Evolutionary conservation across 2,888 invertebrate species (phyloP), one percentile per base, ranked within the genome.

Genomic region (Fragum fragum): DNA sequence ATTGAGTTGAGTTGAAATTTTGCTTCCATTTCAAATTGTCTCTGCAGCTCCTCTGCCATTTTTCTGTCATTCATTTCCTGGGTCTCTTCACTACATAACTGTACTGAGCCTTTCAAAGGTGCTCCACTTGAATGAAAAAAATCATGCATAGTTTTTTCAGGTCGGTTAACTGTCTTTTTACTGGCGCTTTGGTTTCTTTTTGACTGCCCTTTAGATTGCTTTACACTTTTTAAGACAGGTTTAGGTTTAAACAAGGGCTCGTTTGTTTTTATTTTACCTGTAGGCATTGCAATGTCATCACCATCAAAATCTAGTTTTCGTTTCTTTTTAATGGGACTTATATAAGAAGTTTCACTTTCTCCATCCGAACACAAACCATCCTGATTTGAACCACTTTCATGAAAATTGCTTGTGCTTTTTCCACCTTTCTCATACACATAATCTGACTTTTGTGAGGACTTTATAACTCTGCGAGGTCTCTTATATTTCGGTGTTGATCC

Each of bases 1-100:
- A 83, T 28, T 1, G 79, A 29, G 47, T 73, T 86, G n/a, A 86
- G 23, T 26, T 75, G 29, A 23, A 75, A 73, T 53, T 83, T 86
- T 0, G 73, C 79, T 61, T 86, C 86, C 32, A 83, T 42, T 52
- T 86, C 79, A 76, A 83, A 86, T 42, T 86, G 86, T 75, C 71
- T 83, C 59, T 86, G 86, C 14, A 86, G 59, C 28, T 81, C 71
- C 7, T 69, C 18, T 1, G 86, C 86, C 29, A 86, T 69, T 18
- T 55, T 21, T 14, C 73, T 57, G 59, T 86, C 86, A 29, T 28
- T 72, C 36, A 79, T 81, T 42, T 83, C 83, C n/a, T 86, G 86
- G 14, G 23, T 42, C 9, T 42, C 42, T 2, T 63, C 63, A 21
- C 2, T 18, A 55, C 18, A 9, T 14, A 23, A 3, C 9, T 11